Evolutionary conservation across 2,888 invertebrate genomes (phyloP).

Genomic region (Liopterus haemorrhoidalis): DNA sequence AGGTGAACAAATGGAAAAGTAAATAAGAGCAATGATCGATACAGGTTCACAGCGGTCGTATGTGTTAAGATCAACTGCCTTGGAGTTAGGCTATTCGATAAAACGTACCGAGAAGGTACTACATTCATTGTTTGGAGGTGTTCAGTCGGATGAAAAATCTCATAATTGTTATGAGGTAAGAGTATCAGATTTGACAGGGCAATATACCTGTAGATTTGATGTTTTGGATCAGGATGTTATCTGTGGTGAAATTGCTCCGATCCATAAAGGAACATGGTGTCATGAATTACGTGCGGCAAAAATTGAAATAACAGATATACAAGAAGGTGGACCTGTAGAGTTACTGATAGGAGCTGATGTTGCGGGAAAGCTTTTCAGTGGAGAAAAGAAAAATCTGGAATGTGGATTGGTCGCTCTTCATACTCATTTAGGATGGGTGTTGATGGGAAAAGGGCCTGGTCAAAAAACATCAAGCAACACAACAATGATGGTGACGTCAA

Average conservation of each 20-base stretch:
- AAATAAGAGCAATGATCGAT: conserved; percentile 4
- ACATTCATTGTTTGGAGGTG: conserved; percentile 9
- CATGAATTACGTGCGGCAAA: not conserved
- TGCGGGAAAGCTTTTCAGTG: conserved; percentile 23
- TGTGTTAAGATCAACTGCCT: not conserved
- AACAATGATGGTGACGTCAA: conserved; percentile 15
- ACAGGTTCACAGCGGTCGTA: conserved; percentile 8
- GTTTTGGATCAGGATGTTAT: conserved; percentile 12
- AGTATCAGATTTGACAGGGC: not conserved
- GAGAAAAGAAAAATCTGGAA: conserved; percentile 14
- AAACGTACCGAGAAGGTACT: not conserved
- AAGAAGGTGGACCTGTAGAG: conserved; percentile 14
- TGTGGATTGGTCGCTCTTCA: conserved; percentile 25
- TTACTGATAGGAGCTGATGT: conserved; percentile 23
- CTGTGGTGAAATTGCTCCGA: not conserved
- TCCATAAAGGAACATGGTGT: conserved; percentile 3
- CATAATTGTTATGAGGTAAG: conserved; percentile 8
- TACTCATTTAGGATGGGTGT: conserved; percentile 28
- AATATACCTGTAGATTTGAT: conserved; percentile 6
- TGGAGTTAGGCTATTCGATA: not conserved
- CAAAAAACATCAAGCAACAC: not conserved
- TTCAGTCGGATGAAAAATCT: conserved; percentile 17
- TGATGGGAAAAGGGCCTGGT: conserved; percentile 20
- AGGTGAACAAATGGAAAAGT: not conserved
- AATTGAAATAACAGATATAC: conserved; percentile 7